A percentile compares a stretch with the other conserved stretches of the same genome.
phyloP scores from a whole-genome alignment of 1,140 invertebrate genomes.

The Harpegnathos saltator region DNA sequence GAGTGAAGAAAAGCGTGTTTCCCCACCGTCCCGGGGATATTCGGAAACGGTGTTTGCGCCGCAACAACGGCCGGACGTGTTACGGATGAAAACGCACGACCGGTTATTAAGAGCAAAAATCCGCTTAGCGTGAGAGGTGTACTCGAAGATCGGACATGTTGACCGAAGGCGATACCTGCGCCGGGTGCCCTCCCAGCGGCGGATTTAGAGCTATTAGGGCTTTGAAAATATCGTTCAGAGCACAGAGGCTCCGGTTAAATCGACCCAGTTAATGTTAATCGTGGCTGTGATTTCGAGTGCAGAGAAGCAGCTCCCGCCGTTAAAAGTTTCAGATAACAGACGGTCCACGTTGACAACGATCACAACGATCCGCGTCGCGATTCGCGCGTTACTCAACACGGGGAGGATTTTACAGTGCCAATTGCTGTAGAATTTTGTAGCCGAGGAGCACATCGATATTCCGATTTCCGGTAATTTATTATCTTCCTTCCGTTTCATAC shows the following conservation, averaged over 20 bases:
- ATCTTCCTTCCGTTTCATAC: too few species aligned
- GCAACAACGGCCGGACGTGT: constrained; percentile 56
- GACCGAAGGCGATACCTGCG: constrained; percentile 45
- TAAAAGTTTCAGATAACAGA: neutral
- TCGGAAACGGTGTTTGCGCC: constrained; percentile 60
- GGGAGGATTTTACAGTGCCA: too few species aligned
- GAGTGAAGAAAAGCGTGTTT: constrained; percentile 24
- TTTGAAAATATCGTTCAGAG: neutral
- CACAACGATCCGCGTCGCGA: neutral
- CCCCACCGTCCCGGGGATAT: constrained; percentile 60
- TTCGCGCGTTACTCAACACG: too few species aligned
- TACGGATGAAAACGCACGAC: constrained; percentile 52
- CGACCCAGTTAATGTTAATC: neutral
- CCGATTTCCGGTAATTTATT: too few species aligned
- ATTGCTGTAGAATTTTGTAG: too few species aligned
- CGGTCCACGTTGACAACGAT: neutral
- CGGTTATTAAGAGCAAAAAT: constrained; percentile 68
- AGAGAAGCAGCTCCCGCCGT: neutral
- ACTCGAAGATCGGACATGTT: constrained; percentile 44
- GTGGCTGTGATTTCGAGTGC: neutral
- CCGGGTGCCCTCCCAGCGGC: constrained; percentile 31
- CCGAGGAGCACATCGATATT: too few species aligned
- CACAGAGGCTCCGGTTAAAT: constrained; percentile 1
- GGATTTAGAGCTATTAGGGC: neutral
- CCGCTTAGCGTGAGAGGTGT: constrained; percentile 64